phyloP scores from a whole-genome alignment of 1,140 invertebrate species.

The Periplaneta americana region DNA sequence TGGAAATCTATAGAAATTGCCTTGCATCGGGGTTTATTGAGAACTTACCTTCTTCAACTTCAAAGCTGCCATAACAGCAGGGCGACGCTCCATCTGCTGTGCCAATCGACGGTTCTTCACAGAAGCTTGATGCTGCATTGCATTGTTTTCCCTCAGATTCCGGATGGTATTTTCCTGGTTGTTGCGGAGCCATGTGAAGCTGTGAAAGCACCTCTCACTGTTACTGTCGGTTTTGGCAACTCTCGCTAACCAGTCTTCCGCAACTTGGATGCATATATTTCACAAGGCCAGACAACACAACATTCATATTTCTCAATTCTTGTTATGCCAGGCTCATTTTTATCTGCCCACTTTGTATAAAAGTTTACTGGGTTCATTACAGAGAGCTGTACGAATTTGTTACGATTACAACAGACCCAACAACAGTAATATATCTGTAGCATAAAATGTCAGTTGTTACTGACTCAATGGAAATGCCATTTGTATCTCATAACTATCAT shows the following conservation, averaged over 20 bases:
- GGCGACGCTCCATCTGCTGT: slow-evolving; percentile 46
- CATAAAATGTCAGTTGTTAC: too few relatives aligned
- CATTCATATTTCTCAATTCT: background rate
- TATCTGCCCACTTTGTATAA: background rate
- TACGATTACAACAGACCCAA: too few relatives aligned
- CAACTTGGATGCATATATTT: background rate
- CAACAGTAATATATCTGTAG: too few relatives aligned
- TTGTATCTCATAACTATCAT: too few relatives aligned
- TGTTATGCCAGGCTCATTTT: background rate
- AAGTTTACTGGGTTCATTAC: too few relatives aligned
- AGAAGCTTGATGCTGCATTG: slow-evolving; percentile 28
- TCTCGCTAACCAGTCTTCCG: background rate
- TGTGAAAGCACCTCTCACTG: slow-evolving; percentile 3
- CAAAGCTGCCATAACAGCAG: slow-evolving; percentile 40
- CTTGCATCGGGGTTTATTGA: too few relatives aligned
- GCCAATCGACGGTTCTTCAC: slow-evolving; percentile 41
- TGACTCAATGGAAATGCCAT: too few relatives aligned
- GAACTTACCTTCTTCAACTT: slow-evolving; percentile 35
- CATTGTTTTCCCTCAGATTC: slow-evolving; percentile 9
- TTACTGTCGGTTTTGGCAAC: background rate
- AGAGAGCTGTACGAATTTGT: too few relatives aligned
- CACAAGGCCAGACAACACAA: background rate
- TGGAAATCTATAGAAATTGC: too few relatives aligned
- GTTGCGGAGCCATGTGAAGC: slow-evolving; percentile 15
- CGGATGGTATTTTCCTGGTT: background rate